phyloP scores from a whole-genome alignment of 2,797 vertebrate species.

The Oreochromis grahami region DNA sequence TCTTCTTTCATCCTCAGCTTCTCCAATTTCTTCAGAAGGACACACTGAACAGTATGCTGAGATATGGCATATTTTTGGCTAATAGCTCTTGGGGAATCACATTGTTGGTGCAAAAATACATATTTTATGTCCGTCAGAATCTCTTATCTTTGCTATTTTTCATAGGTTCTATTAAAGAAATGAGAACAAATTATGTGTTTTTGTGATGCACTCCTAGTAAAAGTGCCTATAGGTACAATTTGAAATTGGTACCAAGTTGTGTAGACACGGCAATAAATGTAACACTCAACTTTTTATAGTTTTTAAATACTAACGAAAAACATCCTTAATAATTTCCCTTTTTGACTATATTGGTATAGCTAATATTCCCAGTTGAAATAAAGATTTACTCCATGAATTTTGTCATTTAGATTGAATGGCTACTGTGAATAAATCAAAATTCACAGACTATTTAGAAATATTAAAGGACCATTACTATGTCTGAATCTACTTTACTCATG shows the following conservation, averaged over 20 bases:
- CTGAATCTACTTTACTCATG: background rate
- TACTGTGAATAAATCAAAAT: background rate
- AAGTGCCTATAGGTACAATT: background rate
- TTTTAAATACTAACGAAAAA: background rate
- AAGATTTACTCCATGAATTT: background rate
- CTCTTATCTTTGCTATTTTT: background rate
- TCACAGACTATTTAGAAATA: background rate
- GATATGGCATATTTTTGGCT: background rate
- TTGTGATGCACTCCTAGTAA: background rate
- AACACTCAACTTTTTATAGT: background rate
- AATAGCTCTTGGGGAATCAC: background rate
- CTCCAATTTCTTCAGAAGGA: background rate
- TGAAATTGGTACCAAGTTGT: background rate
- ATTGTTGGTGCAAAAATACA: background rate
- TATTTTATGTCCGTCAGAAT: background rate
- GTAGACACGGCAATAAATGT: background rate
- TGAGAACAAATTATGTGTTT: background rate
- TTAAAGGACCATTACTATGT: background rate
- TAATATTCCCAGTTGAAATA: background rate
- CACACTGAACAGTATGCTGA: background rate
- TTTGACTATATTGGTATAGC: background rate
- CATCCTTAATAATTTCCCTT: background rate
- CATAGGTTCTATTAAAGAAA: background rate
- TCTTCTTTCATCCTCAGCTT: rapidly evolving
- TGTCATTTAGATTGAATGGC: background rate